These are phyloP conservation scores for Marasmarcha lunaedactyla DNA, from an alignment of 2,888 invertebrate genomes.

Conservation along the genomic window DNA sequence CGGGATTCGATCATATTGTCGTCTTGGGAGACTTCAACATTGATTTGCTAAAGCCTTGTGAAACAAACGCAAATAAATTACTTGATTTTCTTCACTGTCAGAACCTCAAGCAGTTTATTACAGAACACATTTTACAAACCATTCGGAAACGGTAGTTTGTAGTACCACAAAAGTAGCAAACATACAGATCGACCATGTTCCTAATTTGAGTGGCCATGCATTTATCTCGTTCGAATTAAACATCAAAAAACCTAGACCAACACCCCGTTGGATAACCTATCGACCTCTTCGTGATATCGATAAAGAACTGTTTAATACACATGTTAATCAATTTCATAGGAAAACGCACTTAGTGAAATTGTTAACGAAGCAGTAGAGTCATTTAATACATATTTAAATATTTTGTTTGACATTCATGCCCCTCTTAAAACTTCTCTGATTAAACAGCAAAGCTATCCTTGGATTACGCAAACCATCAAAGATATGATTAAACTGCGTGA, in stretches of 20 bases:
- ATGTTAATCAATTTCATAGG: neutral
- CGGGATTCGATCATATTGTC: conserved; percentile 2
- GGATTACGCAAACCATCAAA: conserved; percentile 3
- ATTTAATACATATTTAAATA: neutral
- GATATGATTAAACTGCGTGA: conserved; percentile 5
- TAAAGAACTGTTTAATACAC: neutral
- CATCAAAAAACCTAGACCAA: conserved; percentile 3
- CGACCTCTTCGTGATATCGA: conserved; percentile 2
- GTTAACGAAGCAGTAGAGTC: conserved; percentile 1
- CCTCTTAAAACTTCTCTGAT: neutral
- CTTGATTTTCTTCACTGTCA: conserved; percentile 1
- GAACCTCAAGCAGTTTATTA: conserved; percentile 1
- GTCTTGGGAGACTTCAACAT: conserved; percentile 7
- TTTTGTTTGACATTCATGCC: conserved; percentile 1
- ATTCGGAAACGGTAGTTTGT: conserved; percentile 3
- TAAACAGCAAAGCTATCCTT: conserved; percentile 4
- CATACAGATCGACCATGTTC: neutral
- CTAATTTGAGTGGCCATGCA: neutral
- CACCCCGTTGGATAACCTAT: neutral
- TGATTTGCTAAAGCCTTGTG: neutral
- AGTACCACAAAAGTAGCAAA: neutral
- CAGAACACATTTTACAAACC: conserved; percentile 4
- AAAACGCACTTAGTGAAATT: neutral
- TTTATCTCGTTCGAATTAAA: conserved; percentile 1
- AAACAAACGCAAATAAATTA: neutral